Evolutionary conservation across 2,797 vertebrate species (phyloP), one percentile per base, ranked within the genome.

Genomic region (Falco columbarius): DNA sequence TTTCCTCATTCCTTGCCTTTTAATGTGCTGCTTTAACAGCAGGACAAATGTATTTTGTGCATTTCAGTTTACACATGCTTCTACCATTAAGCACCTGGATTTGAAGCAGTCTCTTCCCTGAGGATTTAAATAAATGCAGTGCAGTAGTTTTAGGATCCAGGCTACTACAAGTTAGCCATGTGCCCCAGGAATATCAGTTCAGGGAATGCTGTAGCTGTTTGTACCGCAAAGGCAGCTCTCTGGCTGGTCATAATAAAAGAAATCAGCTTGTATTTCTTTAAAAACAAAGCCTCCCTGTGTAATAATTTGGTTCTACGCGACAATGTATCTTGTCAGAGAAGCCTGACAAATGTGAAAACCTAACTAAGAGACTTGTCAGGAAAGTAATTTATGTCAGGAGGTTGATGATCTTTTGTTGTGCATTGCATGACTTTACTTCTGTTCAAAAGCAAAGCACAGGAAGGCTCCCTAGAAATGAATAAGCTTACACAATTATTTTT

Each of bases 231-330:
- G 93, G 88, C 49, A 86, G 54, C 70, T 97, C 97, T 98, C 97
- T 97, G 94, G 95, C 75, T 2, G 23, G 96, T 95, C 96, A 96
- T 98, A 98, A 98, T 97, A 94, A 97, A 96, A 96, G 49, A 92
- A 98, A 96, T 49, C 70, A 92, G 71, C 92, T 96, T 97, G 96
- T 93, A 95, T 98, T 97, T 97, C 95, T 98, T 97, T 98, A 98
- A 98, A 96, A 96, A 91, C 96, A 97, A 98, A 98, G 76, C 91
- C 93, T 98, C 97, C 96, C 92, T 81, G 87, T 96, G 94, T 97
- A 97, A 97, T 98, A 97, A 98, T 98, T 98, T 98, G 59, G 38
- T 95, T 97, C 86, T 86, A 75, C 44, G 77, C 75, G 91, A 95
- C 91, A 97, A 93, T 96, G 90, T 9, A 26, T 97, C 95, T 96